Percentiles rank a stretch among this genome's conserved stretches.
Conservation (phyloP, 2,113 vertebrate species). For the Bostrychus sinensis region DNA sequence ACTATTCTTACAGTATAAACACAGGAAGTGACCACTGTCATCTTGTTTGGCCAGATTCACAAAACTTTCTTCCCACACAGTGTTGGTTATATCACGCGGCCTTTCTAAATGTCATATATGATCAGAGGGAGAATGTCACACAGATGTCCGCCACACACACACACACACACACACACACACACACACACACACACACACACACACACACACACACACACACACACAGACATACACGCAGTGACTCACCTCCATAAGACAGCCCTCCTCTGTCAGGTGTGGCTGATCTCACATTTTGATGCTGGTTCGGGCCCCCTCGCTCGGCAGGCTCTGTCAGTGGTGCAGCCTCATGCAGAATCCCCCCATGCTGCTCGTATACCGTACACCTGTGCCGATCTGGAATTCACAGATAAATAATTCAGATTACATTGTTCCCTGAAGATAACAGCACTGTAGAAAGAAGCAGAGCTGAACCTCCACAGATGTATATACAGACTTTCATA, state of each 20-base stretch:
- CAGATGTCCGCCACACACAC: conserved; percentile 19
- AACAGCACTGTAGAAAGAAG: not conserved
- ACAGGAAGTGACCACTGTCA: conserved; percentile 10
- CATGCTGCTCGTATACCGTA: conserved; percentile 39
- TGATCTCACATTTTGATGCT: conserved; percentile 57
- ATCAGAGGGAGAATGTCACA: conserved; percentile 46
- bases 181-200: conserved; percentile 43
- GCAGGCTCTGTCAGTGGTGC: conserved; percentile 25
- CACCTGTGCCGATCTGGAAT: conserved; percentile 27
- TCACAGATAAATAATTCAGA: conserved; percentile 23
- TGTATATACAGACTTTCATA: not conserved
- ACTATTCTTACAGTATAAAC: not conserved
- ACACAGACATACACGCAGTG: too few relatives aligned
- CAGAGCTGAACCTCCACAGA: not conserved
- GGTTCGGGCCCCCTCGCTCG: conserved; percentile 27
- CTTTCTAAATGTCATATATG: conserved; percentile 25
- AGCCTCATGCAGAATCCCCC: conserved; percentile 25
- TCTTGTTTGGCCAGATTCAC: conserved; percentile 16
- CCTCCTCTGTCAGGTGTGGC: conserved; percentile 62
- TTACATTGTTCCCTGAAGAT: not conserved
- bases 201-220: conserved; percentile 30
- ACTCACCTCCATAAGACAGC: conserved; percentile 57
- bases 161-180: conserved; percentile 32
- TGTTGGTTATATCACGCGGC: conserved; percentile 24
- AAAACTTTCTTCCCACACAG: conserved; percentile 16